Base-by-base conservation (phyloP, 2,797 vertebrate genomes). In the Bovichtus diacanthus region DNA sequence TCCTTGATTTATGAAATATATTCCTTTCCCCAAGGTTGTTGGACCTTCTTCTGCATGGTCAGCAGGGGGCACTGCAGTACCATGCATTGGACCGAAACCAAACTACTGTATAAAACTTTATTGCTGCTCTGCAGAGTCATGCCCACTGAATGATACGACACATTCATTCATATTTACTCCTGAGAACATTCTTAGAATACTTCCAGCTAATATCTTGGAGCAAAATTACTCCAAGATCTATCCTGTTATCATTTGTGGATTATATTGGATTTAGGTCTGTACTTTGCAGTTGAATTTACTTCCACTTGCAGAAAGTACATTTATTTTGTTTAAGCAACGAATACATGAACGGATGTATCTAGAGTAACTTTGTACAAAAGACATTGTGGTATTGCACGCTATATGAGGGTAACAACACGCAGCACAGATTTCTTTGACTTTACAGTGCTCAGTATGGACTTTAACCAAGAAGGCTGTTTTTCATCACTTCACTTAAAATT, bases 21-120 rank as follows among this genome's bases (percentile, higher is more conserved):
- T 58, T 50, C 8, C 38, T 61, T 39, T 44, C 8, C 23, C 9
- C 25, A 21, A 31, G 23, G 23, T 44, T 76, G 63, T 56, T 56
- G 25, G 19, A 19, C 62, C 68, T 41, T 50, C 25, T 29, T 41
- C 15, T 19, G 2, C 0, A 3, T 44, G 12, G 46, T 11, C 94
- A 89, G 68, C 73, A 90, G 93, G 90, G 90, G 90, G 81, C 89
- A 93, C 81, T 93, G 81, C 70, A 80, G 79, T 13, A 80, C 82
- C 76, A 81, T 9, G 19, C 27, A 82, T 83, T 15, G 0, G n/a
- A 5, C 25, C 5, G 27, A 82, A 80, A 51, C 18, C 9, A 36
- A 38, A 13, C 39, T 5, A 36, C 34, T 66, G 25, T 19, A 36
- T 31, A 76, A n/a, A 88, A 85, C 60, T 68, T 75, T 15, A 15